Percentiles rank a stretch among this genome's conserved stretches.
Conservation (phyloP, 2,888 invertebrate species). For the Cryptocheilus praepositus region DNA sequence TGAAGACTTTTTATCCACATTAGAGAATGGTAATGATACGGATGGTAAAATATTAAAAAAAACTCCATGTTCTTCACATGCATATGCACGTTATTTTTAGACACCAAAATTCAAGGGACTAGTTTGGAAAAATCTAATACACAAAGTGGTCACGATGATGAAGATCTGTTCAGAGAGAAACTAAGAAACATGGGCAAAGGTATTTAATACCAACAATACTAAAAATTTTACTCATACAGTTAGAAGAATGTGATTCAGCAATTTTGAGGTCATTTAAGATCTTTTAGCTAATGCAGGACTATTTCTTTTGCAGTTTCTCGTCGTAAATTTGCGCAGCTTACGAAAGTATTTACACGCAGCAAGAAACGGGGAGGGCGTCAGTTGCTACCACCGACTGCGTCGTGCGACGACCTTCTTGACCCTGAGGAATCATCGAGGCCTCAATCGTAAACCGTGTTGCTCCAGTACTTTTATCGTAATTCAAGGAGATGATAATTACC, state of each 20-base stretch:
- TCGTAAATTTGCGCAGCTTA: slow-evolving; percentile 88
- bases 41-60: background rate
- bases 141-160: slow-evolving; percentile 77
- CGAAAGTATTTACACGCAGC: slow-evolving; percentile 83
- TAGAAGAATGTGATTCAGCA: no score
- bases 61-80: background rate
- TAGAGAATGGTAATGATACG: slow-evolving; percentile 83
- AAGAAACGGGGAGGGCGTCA: slow-evolving; percentile 71
- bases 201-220: slow-evolving; percentile 68
- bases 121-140: slow-evolving; percentile 57
- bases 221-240: background rate
- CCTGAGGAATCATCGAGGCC: slow-evolving; percentile 71
- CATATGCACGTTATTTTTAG: slow-evolving; percentile 44
- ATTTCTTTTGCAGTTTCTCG: slow-evolving; percentile 80
- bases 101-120: slow-evolving; percentile 66
- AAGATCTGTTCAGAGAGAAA: slow-evolving; percentile 85
- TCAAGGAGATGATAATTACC: slow-evolving; percentile 18
- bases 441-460: slow-evolving; percentile 54
- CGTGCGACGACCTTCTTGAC: slow-evolving; percentile 71
- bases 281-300: background rate
- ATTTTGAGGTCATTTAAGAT: slow-evolving; percentile 10
- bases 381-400: slow-evolving; percentile 71
- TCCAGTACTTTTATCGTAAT: slow-evolving; percentile 1
- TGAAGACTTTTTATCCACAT: slow-evolving; percentile 89
- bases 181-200: slow-evolving; percentile 89